Conservation (phyloP, 2,888 invertebrate genomes). For the Machimus atricapillus region DNA sequence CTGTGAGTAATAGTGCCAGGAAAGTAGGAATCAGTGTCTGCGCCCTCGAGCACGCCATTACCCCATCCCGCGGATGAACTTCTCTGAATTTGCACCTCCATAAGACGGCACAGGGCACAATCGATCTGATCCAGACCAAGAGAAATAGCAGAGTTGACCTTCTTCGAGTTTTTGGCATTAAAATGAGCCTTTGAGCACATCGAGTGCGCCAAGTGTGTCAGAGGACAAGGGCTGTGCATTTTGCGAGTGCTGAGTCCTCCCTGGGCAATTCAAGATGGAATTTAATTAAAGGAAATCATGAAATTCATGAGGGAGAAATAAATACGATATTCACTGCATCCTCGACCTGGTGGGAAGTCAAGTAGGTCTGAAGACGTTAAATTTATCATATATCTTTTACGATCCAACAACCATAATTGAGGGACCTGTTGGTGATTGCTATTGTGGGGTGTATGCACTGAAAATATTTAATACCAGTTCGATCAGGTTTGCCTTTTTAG, state of each 20-base stretch:
- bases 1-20: not conserved
- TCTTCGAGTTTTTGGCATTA: not conserved
- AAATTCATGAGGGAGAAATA: slow-evolving; percentile 11
- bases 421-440: not conserved
- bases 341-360: not conserved
- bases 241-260: not conserved
- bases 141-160: not conserved
- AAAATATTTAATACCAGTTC: not conserved
- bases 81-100: not conserved
- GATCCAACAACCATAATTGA: not conserved
- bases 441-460: not conserved
- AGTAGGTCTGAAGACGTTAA: not conserved
- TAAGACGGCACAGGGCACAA: not conserved
- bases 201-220: not conserved
- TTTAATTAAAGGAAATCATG: slow-evolving; percentile 14
- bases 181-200: not conserved
- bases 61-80: not conserved
- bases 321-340: not conserved
- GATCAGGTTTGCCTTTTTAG: not conserved
- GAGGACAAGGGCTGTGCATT: not conserved
- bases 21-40: not conserved
- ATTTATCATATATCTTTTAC: not conserved
- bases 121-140: not conserved
- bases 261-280: not conserved
- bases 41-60: not conserved